Percentiles rank a stretch among this genome's conserved stretches.
Evolutionary conservation across 2,797 vertebrate genomes (phyloP).

Genomic region (Acanthurus lineatus): DNA sequence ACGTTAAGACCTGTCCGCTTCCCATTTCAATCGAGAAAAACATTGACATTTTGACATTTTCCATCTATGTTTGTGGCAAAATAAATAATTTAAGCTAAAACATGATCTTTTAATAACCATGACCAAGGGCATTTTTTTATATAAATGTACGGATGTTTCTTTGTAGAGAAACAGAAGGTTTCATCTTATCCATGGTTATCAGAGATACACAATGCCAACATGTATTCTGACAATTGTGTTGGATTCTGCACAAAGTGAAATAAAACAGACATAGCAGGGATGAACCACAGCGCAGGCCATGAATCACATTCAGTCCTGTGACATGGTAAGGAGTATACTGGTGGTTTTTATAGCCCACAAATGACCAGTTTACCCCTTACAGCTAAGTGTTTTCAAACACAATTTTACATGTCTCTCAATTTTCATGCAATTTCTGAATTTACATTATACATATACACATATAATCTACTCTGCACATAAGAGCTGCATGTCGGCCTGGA

Average conservation of each 20-base stretch:
- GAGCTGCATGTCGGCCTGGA: conserved; percentile 5
- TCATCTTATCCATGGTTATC: too few relatives aligned
- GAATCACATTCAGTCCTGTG: conserved; percentile 12
- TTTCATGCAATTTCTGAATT: conserved; percentile 27
- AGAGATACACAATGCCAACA: too few relatives aligned
- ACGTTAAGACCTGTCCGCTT: too few relatives aligned
- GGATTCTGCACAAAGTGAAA: conserved; percentile 3
- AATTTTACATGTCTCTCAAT: background rate
- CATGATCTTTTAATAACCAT: too few relatives aligned
- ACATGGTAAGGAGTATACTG: conserved; percentile 4
- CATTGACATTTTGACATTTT: too few relatives aligned
- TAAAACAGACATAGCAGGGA: conserved; percentile 3
- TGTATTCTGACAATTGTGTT: too few relatives aligned
- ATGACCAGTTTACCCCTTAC: conserved; percentile 13
- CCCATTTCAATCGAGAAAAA: too few relatives aligned
- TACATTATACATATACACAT: background rate
- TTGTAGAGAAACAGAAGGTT: too few relatives aligned
- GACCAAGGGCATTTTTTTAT: too few relatives aligned
- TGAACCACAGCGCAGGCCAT: conserved; percentile 21
- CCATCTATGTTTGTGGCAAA: too few relatives aligned
- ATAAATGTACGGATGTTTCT: too few relatives aligned
- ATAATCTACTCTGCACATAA: conserved; percentile 5
- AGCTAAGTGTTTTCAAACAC: conserved; percentile 15
- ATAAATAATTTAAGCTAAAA: too few relatives aligned
- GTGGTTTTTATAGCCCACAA: conserved; percentile 25